Percentiles rank a stretch among this genome's conserved stretches.
These are phyloP conservation scores for Tenebrio molitor DNA, from an alignment of 1,140 invertebrate genomes.

Conservation along the genomic window DNA sequence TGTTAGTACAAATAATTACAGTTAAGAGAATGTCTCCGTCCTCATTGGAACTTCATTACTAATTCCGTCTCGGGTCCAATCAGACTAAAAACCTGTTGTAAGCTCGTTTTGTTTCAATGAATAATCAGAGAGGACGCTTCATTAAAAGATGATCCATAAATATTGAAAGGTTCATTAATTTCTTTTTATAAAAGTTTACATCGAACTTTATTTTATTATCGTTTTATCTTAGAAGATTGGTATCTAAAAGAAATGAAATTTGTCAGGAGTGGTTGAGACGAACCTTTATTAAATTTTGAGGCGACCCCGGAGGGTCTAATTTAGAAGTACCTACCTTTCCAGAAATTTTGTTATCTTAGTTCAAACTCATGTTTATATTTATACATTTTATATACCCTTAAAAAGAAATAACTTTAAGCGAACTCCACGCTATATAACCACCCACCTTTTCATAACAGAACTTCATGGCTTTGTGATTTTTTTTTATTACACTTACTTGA, in stretches of 20 bases:
- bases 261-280: slow-evolving; percentile 25
- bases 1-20: slow-evolving; percentile 4
- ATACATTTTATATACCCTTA: slow-evolving; percentile 12
- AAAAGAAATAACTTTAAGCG: slow-evolving; percentile 8
- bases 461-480: slow-evolving; percentile 21
- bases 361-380: slow-evolving; percentile 37
- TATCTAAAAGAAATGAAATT: slow-evolving; percentile 35
- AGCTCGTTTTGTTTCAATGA: too few relatives aligned
- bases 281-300: slow-evolving; percentile 33
- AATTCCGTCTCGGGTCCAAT: neutral
- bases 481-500: neutral
- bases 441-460: slow-evolving; percentile 1
- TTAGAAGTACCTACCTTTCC: slow-evolving; percentile 31
- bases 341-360: slow-evolving; percentile 24
- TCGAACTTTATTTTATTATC: slow-evolving; percentile 29
- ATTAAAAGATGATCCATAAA: neutral
- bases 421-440: slow-evolving; percentile 4
- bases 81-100: too few relatives aligned
- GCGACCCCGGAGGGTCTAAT: slow-evolving; percentile 7
- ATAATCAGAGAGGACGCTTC: too few relatives aligned
- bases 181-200: neutral
- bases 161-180: slow-evolving; percentile 13
- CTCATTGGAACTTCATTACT: slow-evolving; percentile 6
- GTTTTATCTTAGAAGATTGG: slow-evolving; percentile 25
- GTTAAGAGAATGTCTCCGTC: neutral